Evolutionary conservation across 2,888 invertebrate species (phyloP).

Genomic region (Apantesis nais): DNA sequence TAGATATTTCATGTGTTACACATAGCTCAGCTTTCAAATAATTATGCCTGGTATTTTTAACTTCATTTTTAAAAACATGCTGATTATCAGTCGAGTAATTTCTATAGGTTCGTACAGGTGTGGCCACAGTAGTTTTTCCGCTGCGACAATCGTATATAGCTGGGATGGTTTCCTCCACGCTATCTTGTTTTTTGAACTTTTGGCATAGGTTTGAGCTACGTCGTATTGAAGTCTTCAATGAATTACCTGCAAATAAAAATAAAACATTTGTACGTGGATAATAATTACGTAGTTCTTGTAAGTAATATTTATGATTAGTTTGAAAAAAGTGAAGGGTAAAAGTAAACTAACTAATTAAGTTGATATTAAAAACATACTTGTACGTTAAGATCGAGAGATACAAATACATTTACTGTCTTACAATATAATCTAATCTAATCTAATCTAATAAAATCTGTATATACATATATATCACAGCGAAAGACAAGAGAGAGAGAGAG

Average conservation of each 20-base stretch:
- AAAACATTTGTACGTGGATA: background rate
- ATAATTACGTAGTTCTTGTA: too few relatives aligned
- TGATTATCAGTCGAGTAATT: constrained; percentile 25
- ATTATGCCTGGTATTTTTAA: constrained; percentile 22
- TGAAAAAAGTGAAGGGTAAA: too few relatives aligned
- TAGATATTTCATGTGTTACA: constrained; percentile 19
- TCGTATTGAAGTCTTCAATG: constrained; percentile 60
- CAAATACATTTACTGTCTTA: too few relatives aligned
- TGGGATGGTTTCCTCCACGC: constrained; percentile 29
- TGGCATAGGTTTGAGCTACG: constrained; percentile 48
- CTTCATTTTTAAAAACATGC: constrained; percentile 19
- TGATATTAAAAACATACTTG: too few relatives aligned
- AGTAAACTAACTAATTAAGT: too few relatives aligned
- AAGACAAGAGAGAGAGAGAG: too few relatives aligned
- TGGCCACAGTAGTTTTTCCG: constrained; percentile 27
- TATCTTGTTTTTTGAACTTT: constrained; percentile 37
- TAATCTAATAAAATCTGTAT: too few relatives aligned
- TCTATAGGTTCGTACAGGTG: constrained; percentile 25
- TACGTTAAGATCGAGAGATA: too few relatives aligned
- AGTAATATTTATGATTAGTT: too few relatives aligned
- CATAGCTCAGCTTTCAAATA: constrained; percentile 19
- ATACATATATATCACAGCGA: too few relatives aligned
- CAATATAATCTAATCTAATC: too few relatives aligned
- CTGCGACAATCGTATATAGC: constrained; percentile 44
- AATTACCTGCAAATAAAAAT: constrained; percentile 41